Percentiles rank a stretch among this genome's conserved stretches.
These are phyloP conservation scores for Ammospiza caudacuta DNA, from an alignment of 2,113 vertebrate genomes.

Conservation along the genomic window DNA sequence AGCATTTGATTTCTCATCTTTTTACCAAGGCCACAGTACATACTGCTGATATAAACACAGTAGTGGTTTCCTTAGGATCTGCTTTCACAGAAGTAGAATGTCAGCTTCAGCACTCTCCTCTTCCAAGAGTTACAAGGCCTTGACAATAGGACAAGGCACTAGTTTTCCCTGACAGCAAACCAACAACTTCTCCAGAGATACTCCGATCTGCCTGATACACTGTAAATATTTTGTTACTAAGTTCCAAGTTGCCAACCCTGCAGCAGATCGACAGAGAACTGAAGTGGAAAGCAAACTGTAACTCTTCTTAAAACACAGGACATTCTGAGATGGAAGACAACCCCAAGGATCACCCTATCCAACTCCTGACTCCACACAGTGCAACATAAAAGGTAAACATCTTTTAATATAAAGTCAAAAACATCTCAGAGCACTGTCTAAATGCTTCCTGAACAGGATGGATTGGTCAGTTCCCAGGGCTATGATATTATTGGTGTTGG, in stretches of 20 bases:
- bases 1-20: neutral
- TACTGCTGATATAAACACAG: neutral
- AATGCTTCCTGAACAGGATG: neutral
- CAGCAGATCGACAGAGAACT: neutral
- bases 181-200: neutral
- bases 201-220: neutral
- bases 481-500: accelerated
- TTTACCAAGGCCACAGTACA: neutral
- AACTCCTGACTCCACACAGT: neutral
- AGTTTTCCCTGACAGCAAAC: neutral
- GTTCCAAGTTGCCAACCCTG: neutral
- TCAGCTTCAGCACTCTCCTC: neutral
- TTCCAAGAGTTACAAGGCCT: neutral
- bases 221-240: neutral
- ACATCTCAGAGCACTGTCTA: neutral
- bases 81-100: neutral
- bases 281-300: neutral
- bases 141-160: neutral
- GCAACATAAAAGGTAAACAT: neutral
- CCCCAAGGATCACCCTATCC: accelerated
- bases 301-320: neutral
- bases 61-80: neutral
- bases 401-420: neutral
- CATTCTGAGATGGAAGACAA: neutral
- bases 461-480: neutral